These are phyloP conservation scores for Mechanitis messenoides DNA, from an alignment of 2,888 invertebrate species.

Conservation along the genomic window DNA sequence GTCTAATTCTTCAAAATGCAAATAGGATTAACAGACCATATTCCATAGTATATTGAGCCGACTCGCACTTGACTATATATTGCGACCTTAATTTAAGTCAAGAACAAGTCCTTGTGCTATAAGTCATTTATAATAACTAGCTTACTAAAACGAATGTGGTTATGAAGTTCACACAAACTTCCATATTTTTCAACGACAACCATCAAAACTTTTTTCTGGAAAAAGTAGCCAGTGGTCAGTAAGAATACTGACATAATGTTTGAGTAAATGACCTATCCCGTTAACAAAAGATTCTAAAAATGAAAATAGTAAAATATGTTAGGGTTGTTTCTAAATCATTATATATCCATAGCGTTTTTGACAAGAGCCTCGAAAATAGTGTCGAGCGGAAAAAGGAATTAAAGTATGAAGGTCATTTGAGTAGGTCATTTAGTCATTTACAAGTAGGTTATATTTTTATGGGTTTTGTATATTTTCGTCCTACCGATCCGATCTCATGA, in stretches of 20 bases:
- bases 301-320: no score
- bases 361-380: not conserved
- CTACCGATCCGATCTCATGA: not conserved
- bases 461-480: slow-evolving; percentile 1
- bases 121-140: not conserved
- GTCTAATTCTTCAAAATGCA: no score
- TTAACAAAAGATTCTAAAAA: no score
- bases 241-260: no score
- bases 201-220: no score
- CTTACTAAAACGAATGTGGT: not conserved
- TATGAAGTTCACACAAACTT: not conserved
- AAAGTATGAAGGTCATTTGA: not conserved
- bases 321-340: no score
- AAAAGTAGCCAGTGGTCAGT: no score
- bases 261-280: no score
- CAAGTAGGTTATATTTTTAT: slow-evolving; percentile 4
- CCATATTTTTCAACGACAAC: no score
- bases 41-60: not conserved
- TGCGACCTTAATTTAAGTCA: slow-evolving; percentile 22
- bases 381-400: slow-evolving; percentile 3
- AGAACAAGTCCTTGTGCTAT: slow-evolving; percentile 9
- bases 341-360: not conserved
- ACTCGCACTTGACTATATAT: slow-evolving; percentile 6
- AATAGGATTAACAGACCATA: no score
- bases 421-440: not conserved